Base-by-base conservation (phyloP, 2,113 vertebrate species). In the Pygoscelis antarcticus region DNA sequence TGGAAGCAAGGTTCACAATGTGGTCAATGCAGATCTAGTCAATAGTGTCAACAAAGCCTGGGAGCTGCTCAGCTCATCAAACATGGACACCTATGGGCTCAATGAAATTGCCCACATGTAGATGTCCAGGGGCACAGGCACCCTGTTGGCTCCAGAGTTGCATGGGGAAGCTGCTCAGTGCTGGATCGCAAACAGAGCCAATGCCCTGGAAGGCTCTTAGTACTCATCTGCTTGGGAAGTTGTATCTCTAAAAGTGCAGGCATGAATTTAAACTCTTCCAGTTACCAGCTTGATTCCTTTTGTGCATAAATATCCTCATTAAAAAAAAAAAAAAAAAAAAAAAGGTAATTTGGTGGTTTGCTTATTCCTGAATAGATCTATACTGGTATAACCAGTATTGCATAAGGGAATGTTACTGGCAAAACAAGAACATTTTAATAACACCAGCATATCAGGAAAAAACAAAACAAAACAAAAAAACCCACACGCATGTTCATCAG, bases 141-240 rank as follows among this genome's bases (percentile, higher is more conserved):
- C 5, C 15, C 4, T 0, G 0, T 7, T 83, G n/a, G 7, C 17
- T 87, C 26, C 69, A 46, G 46, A 38, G 18, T 17, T 23, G 7
- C 23, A 22, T 16, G n/a, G 44, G 68, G 36, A 84, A 89, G 34
- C 5, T 72, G 61, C 52, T 93, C 74, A 38, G 23, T 11, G 29
- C 5, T 66, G 34, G 65, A 46, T 42, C 4, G 1, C 52, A 51
- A 47, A 34, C 18, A 81, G 29, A 82, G 19, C 8, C 38, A 42
- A 22, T 6, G 47, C 19, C 42, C 17, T 74, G 49, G 7, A 62
- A 79, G 12, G 36, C 22, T 93, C 42, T 78, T 34, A 51, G 12
- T 18, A 19, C 10, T 77, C 19, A 66, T 22, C 57, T 84, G 8
- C 17, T 68, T 69, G 7, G 20, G 70, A 74, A 54, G 13, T 26